Base-by-base conservation (phyloP, 37 sponge, comb jelly and placozoan genomes). In the Crambe crambe region DNA sequence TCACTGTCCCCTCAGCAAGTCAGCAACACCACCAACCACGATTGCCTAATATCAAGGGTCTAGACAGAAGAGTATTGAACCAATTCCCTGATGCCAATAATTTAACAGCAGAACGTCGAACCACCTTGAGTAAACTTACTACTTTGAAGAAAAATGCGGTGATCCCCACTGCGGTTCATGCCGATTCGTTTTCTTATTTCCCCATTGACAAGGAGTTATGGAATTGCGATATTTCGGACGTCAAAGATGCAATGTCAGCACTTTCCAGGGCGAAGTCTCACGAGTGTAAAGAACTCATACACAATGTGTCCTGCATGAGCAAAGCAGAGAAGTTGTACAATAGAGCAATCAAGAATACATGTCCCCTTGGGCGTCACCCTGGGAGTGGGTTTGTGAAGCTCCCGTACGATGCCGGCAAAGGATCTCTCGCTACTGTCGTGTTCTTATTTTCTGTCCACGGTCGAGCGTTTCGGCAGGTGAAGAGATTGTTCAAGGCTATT, bases 391-490 rank as follows among this genome's bases (percentile, higher is more conserved):
- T 85, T 30, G 26, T 80, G 62, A 42, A 10, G 21, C 21, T 79
- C 20, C 76, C 86, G 5, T 73, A 43, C 12, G 41, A 44, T 1
- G 25, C 26, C 20, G 77, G 80, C 25, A 56, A 25, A 1, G 75
- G 74, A 37, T 67, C 69, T 15, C 39, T 40, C 3, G 44, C 87
- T 1, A 73, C 90, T 35, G 77, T 96, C 22, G 83, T 91, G 72
- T 96, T 82, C 51, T 65, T 96, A 47, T 31, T 96, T n/a, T 83
- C 85, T 8, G 72, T 96, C 0, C 97, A 96, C 41, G 97, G 95
- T 36, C 64, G 97, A 31, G 95, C 92, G 3, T 37, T 89, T 5
- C 83, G 95, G 3, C 97, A 96, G 60, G 65, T 96, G 35, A 82
- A 88, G 69, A 73, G 92, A 42, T 66, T 96, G 69, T 84, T 96